Base-by-base conservation (phyloP, 1,140 invertebrate species). In the Protaetia brevitarsis region DNA sequence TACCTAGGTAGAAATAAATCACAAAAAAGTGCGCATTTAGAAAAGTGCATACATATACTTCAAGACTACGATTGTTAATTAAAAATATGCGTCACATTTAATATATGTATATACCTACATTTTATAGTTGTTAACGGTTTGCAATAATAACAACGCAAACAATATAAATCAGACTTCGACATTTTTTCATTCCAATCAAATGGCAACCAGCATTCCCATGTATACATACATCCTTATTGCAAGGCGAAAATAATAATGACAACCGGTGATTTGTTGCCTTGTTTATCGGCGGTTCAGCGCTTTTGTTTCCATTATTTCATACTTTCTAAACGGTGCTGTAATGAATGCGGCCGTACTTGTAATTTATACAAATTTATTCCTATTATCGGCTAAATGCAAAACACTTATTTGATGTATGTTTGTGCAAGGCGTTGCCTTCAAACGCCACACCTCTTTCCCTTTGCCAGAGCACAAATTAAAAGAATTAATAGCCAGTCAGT, bases 401-500 rank as follows among this genome's bases (percentile, higher is more conserved):
- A 51, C 41, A 51, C 41, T 51, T 51, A 51, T 51, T 51, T 51
- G 16, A 51, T 51, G 19, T 51, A 23, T 51, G 16, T 23, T 51
- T 51, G 26, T 51, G 41, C 41, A 51, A 51, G 41, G 41, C 41
- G 41, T 51, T 51, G 26, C 41, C 41, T 51, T 51, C 41, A 51
- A 51, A 51, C 41, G 41, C 41, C 41, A 51, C 41, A 51, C 41
- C 41, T 10, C 41, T 51, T 51, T 23, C 41, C 41, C 41, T 23
- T 51, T 26, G 41, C 16, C n/a, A 51, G 26, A 19, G 41, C 41
- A 7, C 19, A 10, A 51, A 51, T 51, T 51, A 51, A 51, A 51
- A 51, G 41, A 51, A 51, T 51, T 51, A 51, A 51, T 51, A 51
- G 41, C 41, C 41, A 51, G 41, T 51, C 41, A 51, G 16, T 51